Base-by-base conservation (phyloP, 1,140 invertebrate genomes). In the Ruditapes philippinarum region DNA sequence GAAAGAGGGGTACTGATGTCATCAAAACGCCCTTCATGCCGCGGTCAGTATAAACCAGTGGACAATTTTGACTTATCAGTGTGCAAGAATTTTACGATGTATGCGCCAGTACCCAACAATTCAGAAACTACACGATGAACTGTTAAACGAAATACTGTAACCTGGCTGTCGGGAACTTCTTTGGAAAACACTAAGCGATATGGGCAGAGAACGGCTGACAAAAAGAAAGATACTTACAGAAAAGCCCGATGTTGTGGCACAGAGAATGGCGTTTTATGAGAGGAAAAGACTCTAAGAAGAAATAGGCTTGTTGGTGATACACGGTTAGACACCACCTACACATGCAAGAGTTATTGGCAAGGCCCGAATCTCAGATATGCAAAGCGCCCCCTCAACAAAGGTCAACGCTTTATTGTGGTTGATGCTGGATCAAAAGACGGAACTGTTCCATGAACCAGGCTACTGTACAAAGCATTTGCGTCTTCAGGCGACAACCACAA, bases 351-450 rank as follows among this genome's bases (percentile, higher is more conserved):
- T 1, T 80, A 31, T 57, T 80, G 76, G 76, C 76, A 80, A 36
- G 0, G 49, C 0, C 9, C 7, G 4, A 19, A 33, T 7, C 7
- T 22, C 0, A 0, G 0, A 1, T 49, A 33, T 11, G 51, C 40
- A n/a, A n/a, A 19, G 0, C 3, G 0, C 12, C 51, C 51, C 22
- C 60, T 19, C 9, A 80, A 57, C 28, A 19, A 51, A 0, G 28
- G 76, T 22, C 76, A 80, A 31, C 49, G 51, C 1, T 42, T 80
- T 3, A 80, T 80, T 25, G 76, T 80, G 5, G 76, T 80, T 60
- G 17, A 60, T 57, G 51, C 54, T 33, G 76, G 76, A 11, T 57
- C n/a, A 28, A 19, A 51, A 1, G 3, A 33, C 31, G 76, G 51
- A 2, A 57, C 60, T 60, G 25, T 57, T 2, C 9, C 1, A 25